Percentiles rank a stretch among this genome's conserved stretches.
Evolutionary conservation across 92 coral and sea anemone genomes (phyloP).

Genomic region (Metridium senile): DNA sequence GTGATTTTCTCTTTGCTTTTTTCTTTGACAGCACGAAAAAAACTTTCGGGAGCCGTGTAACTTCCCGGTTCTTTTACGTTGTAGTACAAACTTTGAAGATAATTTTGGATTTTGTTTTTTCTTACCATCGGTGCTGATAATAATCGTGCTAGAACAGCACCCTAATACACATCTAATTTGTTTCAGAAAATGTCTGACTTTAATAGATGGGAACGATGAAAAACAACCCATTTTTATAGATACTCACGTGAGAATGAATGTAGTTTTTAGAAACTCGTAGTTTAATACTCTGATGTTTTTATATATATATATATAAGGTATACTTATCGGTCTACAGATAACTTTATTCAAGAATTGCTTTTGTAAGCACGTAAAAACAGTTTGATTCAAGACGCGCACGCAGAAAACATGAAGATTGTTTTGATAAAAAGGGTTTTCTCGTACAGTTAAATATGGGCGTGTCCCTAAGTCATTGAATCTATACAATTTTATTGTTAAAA

Average conservation of each 20-base stretch:
- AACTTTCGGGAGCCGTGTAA: constrained; percentile 14
- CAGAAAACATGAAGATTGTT: too few species aligned
- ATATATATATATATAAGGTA: too few species aligned
- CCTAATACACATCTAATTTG: constrained; percentile 23
- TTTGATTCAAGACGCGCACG: too few species aligned
- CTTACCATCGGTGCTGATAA: constrained; percentile 21
- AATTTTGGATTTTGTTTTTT: constrained; percentile 1
- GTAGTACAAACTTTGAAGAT: constrained; percentile 11
- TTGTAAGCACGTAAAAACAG: too few species aligned
- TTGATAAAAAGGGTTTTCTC: too few species aligned
- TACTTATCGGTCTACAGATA: too few species aligned
- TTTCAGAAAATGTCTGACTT: constrained; percentile 16
- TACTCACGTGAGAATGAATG: constrained; percentile 17
- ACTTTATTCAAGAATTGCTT: too few species aligned
- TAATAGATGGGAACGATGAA: constrained; percentile 24
- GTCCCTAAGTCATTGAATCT: too few species aligned
- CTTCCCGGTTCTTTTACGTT: constrained; percentile 26
- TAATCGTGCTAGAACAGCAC: constrained; percentile 25
- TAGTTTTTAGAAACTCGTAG: background rate
- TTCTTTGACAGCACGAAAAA: constrained; percentile 37
- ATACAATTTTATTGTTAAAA: too few species aligned
- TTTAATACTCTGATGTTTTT: background rate
- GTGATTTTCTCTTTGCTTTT: constrained; percentile 30
- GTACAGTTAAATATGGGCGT: too few species aligned
- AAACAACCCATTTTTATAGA: constrained; percentile 29